These are phyloP conservation scores for Ametastegia equiseti DNA, from an alignment of 2,888 invertebrate species.

Conservation along the genomic window DNA sequence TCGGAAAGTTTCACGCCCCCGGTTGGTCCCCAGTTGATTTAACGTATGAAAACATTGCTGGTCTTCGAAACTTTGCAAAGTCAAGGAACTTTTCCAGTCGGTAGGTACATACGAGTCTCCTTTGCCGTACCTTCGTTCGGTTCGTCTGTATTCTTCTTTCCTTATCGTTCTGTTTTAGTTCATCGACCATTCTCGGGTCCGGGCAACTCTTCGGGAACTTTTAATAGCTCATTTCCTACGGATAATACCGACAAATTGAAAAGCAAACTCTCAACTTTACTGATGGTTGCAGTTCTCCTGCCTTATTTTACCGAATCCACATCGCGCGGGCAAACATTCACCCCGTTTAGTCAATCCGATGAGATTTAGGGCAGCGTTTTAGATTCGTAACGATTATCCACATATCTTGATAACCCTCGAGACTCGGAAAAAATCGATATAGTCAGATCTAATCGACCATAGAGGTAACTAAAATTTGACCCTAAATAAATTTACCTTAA, in stretches of 20 bases:
- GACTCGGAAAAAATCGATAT: no score
- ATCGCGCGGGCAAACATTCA: background rate
- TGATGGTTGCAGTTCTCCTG: background rate
- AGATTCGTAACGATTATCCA: no score
- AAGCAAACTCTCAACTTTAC: slow-evolving; percentile 34
- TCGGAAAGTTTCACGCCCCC: slow-evolving; percentile 21
- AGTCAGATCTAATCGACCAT: no score
- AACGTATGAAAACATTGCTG: background rate
- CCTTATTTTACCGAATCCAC: background rate
- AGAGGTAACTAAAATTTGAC: no score
- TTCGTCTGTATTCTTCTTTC: slow-evolving; percentile 14
- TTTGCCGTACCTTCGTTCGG: background rate
- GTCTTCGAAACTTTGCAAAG: slow-evolving; percentile 1
- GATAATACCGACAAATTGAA: slow-evolving; percentile 55
- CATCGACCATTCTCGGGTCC: background rate
- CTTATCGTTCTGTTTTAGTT: slow-evolving; percentile 24
- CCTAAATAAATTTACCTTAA: no score
- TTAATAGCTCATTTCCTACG: slow-evolving; percentile 61
- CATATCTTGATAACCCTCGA: no score
- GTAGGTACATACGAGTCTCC: background rate
- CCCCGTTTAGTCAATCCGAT: background rate
- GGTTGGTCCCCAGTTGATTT: background rate
- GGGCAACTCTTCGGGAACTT: slow-evolving; percentile 52
- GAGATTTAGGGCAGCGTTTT: background rate
- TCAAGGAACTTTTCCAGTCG: background rate